Evolutionary conservation across 92 coral and sea anemone species (phyloP), one percentile per base, ranked within the genome.

Genomic region (Chrysogorgia sp.): DNA sequence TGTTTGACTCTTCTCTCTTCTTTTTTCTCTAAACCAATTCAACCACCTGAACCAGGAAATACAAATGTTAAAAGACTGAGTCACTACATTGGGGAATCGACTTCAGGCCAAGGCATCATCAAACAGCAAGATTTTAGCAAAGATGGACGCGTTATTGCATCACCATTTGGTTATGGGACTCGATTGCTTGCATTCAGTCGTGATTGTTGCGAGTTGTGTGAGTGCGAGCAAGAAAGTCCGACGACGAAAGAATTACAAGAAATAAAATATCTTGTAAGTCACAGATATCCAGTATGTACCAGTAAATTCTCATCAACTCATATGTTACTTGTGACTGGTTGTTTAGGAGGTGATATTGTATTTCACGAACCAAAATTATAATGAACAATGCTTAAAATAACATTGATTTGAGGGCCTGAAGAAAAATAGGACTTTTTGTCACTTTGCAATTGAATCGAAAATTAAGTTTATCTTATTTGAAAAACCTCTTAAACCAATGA

Each of bases 101-200:
- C 71, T 59, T 82, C 87, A 2, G 98, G 96, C 23, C 68, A 77
- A 20, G 98, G 97, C 10, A 88, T 88, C 76, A 93, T 93, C 34
- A 93, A 92, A 41, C 97, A 93, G 55, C 98, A 88, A 55, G 85
- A 96, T 76, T 94, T 92, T 34, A 94, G 97, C 40, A 76, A 62
- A 23, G 97, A 94, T 75, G 97, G 98, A 47, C 81, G 97, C 17
- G 81, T 89, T 63, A 94, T 94, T 58, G 90, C 96, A 24, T 94
- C 98, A 9, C 97, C 98, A 0, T 93, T 92, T 89, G 98, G 94
- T 2, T 88, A 93, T 78, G 90, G 97, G 34, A 87, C 96, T 7
- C 81, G 98, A 43, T 72, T 93, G 31, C 79, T 93, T 24, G 77
- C 86, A 48, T 93, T 93, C 48, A 88, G 76, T 66, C 32, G 86